Base-by-base conservation (phyloP, 2,113 vertebrate genomes). In the Gallinago undulata region DNA sequence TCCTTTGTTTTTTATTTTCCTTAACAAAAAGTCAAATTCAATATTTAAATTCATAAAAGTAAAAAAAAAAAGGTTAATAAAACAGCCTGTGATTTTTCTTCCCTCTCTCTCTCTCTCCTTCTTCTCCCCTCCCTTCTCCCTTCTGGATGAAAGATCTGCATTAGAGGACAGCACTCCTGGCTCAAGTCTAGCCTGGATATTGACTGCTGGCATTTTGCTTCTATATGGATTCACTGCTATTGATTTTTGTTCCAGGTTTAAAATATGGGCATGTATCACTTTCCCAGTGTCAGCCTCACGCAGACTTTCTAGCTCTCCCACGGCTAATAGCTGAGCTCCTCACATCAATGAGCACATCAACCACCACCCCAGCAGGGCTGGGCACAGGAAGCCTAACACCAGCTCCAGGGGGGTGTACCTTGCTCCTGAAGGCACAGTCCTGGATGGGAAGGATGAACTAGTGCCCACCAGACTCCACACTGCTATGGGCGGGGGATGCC, bases 391-490 rank as follows among this genome's bases (percentile, higher is more conserved):
- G 39, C n/a, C 37, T 12, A 9, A 1, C 5, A 7, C 28, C 37
- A 47, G 28, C 63, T 25, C 4, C 45, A 31, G 48, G 47, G 7
- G 39, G 47, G 5, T 23, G 11, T 3, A 3, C 69, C 55, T 19
- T 21, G 19, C 15, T 81, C 24, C 59, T 37, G 35, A 19, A 70
- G 21, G 56, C 47, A 27, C 18, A 13, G 13, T 35, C 50, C 51
- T 7, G 5, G 11, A 18, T 4, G 9, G 25, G 45, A 41, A 87
- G 67, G 57, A 66, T n/a, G 67, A 55, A 17, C 6, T 1, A 19
- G 55, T 28, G 28, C 5, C 28, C 7, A 0, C 4, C 0, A 1
- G 74, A 50, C 64, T 84, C 60, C 1, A 0, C 24, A 30, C 47
- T 75, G 78, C 79, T 59, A 10, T 2, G 56, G 37, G 48, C n/a